Evolutionary conservation across 2,888 invertebrate genomes (phyloP).

Genomic region (Oligia fasciuncula): DNA sequence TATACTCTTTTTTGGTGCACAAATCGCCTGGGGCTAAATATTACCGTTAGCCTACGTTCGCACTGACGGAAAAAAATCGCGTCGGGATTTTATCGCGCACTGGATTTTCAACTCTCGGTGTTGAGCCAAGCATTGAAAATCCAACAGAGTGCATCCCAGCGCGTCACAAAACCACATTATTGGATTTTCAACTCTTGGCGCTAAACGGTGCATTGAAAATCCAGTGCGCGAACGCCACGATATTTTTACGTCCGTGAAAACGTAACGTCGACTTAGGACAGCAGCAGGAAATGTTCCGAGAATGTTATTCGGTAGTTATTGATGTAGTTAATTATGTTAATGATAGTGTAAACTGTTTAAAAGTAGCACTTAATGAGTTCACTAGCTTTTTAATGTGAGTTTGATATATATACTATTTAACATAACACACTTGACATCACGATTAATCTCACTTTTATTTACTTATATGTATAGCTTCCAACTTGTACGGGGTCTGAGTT

Average conservation of each 20-base stretch:
- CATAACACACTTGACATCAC: neutral
- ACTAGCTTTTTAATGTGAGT: neutral
- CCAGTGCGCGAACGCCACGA: neutral
- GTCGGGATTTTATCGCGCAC: neutral
- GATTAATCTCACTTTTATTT: neutral
- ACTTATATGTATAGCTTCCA: neutral
- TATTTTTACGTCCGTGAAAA: neutral
- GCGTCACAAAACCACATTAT: neutral
- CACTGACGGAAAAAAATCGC: neutral
- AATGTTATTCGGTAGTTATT: conserved; percentile 53
- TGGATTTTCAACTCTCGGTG: neutral
- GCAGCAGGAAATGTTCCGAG: conserved; percentile 33
- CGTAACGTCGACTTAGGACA: conserved; percentile 16
- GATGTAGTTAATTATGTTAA: conserved; percentile 46
- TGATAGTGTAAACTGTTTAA: conserved; percentile 50
- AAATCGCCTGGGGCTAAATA: conserved; percentile 35
- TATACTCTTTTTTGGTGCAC: conserved; percentile 45
- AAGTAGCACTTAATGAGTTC: conserved; percentile 24
- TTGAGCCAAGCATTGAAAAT: neutral
- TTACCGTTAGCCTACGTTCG: conserved; percentile 39
- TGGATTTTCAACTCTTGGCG: neutral
- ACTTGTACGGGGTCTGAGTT: neutral
- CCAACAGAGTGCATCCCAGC: neutral
- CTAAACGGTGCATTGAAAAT: neutral
- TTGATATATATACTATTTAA: neutral